phyloP scores from a whole-genome alignment of 2,888 invertebrate species.

The Proisotoma minuta region DNA sequence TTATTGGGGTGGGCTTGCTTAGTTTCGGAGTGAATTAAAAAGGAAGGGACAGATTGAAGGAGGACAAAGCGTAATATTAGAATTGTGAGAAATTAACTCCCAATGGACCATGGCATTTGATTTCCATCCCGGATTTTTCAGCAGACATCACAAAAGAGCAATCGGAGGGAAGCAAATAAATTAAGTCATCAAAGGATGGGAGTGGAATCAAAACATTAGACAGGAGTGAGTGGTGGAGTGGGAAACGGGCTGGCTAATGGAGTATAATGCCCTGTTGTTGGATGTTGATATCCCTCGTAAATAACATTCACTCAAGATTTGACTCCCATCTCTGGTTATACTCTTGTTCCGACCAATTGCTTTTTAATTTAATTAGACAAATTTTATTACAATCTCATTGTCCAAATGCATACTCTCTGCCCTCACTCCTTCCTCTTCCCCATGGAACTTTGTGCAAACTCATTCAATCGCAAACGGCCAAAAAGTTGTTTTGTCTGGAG shows the following conservation, averaged over 20 bases:
- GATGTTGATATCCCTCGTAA: not conserved
- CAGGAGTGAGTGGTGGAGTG: not conserved
- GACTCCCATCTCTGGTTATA: conserved; percentile 11
- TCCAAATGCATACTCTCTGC: conserved; percentile 8
- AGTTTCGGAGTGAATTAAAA: not conserved
- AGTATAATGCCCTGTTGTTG: not conserved
- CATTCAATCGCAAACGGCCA: conserved; percentile 9
- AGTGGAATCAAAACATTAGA: conserved; percentile 2
- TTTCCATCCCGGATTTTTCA: conserved; percentile 46
- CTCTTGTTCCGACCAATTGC: conserved; percentile 39
- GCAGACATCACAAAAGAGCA: not conserved
- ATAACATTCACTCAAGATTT: conserved; percentile 1
- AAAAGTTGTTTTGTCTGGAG: not conserved
- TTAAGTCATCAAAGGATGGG: conserved; percentile 15
- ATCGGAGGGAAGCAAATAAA: conserved; percentile 9
- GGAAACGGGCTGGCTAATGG: not conserved
- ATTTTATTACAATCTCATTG: conserved; percentile 47
- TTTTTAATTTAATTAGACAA: conserved; percentile 48
- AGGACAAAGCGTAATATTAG: conserved; percentile 44
- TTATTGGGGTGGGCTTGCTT: conserved; percentile 1
- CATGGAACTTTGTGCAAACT: not conserved
- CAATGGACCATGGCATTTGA: conserved; percentile 48
- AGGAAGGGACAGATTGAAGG: not conserved
- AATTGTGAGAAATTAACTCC: conserved; percentile 49
- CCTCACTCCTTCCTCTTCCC: not conserved